Percentiles rank a stretch among this genome's conserved stretches.
phyloP scores from a whole-genome alignment of 2,113 vertebrate species.

The Amphiprion ocellaris region DNA sequence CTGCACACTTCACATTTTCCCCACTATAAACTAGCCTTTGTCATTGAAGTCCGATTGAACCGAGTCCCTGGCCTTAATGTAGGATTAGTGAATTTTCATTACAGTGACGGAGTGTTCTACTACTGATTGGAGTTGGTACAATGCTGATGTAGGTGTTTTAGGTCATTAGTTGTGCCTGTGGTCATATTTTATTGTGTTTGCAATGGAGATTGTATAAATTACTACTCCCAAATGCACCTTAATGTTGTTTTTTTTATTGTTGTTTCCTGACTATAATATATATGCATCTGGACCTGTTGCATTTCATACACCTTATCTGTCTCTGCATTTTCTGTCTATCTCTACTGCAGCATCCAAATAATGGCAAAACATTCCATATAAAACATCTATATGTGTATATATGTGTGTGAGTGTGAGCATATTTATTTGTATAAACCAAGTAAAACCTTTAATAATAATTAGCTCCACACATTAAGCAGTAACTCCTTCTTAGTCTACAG shows the following conservation, averaged over 20 bases:
- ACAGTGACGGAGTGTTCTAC: not conserved
- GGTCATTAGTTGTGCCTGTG: not conserved
- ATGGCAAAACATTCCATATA: too few relatives aligned
- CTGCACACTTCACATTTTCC: not conserved
- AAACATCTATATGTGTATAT: too few relatives aligned
- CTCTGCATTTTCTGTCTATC: too few relatives aligned
- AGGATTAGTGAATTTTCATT: not conserved
- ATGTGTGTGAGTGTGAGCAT: too few relatives aligned
- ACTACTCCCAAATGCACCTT: too few relatives aligned
- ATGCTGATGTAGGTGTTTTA: slow-evolving; percentile 1
- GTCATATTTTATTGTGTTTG: not conserved
- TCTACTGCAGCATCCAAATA: too few relatives aligned
- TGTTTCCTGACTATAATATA: too few relatives aligned
- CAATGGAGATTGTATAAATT: not conserved
- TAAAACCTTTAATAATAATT: slow-evolving; percentile 19
- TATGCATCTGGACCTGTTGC: too few relatives aligned
- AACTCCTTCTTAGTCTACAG: slow-evolving; percentile 52
- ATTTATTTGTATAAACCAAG: too few relatives aligned
- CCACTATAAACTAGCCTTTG: not conserved
- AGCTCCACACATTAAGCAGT: slow-evolving; percentile 22
- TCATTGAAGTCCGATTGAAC: not conserved
- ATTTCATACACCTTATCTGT: too few relatives aligned
- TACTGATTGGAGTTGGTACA: not conserved
- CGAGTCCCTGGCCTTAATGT: not conserved
- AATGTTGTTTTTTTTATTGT: too few relatives aligned